These are phyloP conservation scores for Scatophagus argus DNA, from an alignment of 2,113 vertebrate species.

Conservation along the genomic window DNA sequence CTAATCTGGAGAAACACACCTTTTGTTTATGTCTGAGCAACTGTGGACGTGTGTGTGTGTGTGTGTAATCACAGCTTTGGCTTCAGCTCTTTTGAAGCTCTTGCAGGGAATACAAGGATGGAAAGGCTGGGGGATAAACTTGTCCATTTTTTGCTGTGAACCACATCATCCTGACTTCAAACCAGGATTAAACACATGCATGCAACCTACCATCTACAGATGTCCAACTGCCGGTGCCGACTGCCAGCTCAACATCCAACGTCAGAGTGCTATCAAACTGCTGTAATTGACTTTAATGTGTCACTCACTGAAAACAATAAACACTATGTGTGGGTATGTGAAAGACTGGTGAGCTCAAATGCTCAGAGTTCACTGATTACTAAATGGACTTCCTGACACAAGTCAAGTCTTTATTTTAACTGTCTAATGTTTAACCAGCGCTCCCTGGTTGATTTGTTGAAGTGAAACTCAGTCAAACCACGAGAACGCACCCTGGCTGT, in stretches of 20 bases:
- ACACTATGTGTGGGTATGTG: neutral
- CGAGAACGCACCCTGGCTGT: conserved; percentile 56
- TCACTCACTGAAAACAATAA: conserved; percentile 21
- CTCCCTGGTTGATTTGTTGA: conserved; percentile 19
- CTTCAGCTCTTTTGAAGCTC: conserved; percentile 52
- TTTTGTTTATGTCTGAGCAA: conserved; percentile 50
- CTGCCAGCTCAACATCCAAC: conserved; percentile 26
- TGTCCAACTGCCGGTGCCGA: conserved; percentile 4
- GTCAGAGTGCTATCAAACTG: conserved; percentile 1
- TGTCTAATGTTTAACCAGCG: conserved; percentile 46
- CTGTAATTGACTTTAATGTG: conserved; percentile 23
- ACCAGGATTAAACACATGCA: conserved; percentile 43
- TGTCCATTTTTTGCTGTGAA: conserved; percentile 29
- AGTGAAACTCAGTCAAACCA: conserved; percentile 42
- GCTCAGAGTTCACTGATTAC: conserved; percentile 15
- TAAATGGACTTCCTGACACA: conserved; percentile 19
- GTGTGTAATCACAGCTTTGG: conserved; percentile 53
- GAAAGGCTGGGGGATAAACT: conserved; percentile 35
- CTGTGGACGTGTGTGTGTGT: conserved; percentile 23
- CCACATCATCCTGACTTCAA: conserved; percentile 54
- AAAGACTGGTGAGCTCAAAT: conserved; percentile 7
- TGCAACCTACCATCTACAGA: conserved; percentile 19
- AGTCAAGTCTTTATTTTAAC: conserved; percentile 18
- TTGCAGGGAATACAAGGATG: conserved; percentile 25
- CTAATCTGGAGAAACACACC: conserved; percentile 51